These are phyloP conservation scores for Pantala flavescens DNA, from an alignment of 1,140 invertebrate genomes.

Conservation along the genomic window DNA sequence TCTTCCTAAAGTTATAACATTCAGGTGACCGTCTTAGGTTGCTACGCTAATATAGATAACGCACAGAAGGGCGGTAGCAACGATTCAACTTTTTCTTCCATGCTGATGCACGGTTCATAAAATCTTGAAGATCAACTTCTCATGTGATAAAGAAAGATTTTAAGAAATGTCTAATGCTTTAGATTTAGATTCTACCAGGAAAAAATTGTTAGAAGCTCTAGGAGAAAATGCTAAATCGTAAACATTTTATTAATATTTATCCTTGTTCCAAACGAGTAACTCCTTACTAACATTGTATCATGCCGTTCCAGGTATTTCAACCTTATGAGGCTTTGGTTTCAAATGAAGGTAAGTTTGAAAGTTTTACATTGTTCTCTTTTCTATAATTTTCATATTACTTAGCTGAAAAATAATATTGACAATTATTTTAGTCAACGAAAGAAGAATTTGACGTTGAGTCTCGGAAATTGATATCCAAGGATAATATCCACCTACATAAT, in stretches of 20 bases:
- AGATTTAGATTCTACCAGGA: slow-evolving; percentile 41
- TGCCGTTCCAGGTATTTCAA: slow-evolving; percentile 44
- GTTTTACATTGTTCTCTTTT: not conserved
- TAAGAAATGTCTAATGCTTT: not conserved
- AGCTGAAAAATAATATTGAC: not conserved
- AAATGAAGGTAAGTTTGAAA: slow-evolving; percentile 46
- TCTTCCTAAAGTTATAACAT: too few species aligned
- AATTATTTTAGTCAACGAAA: slow-evolving; percentile 46
- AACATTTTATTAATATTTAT: slow-evolving; percentile 18
- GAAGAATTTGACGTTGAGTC: slow-evolving; percentile 71
- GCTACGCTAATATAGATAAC: too few species aligned
- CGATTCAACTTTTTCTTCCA: too few species aligned
- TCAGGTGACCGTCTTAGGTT: too few species aligned
- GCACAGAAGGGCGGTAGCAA: too few species aligned
- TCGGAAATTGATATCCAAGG: slow-evolving; percentile 50
- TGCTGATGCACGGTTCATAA: too few species aligned
- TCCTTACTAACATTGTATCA: not conserved
- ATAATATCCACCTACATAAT: slow-evolving; percentile 70
- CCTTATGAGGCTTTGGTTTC: slow-evolving; percentile 61
- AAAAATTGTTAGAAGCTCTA: slow-evolving; percentile 46
- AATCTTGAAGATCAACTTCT: too few species aligned
- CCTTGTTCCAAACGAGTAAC: not conserved
- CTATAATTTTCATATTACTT: not conserved
- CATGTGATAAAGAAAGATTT: not conserved
- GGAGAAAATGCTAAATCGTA: slow-evolving; percentile 48